Percentiles rank a stretch among this genome's conserved stretches.
Conservation (phyloP, 2,113 vertebrate genomes). For the Gnathonemus echidnorhynchus region DNA sequence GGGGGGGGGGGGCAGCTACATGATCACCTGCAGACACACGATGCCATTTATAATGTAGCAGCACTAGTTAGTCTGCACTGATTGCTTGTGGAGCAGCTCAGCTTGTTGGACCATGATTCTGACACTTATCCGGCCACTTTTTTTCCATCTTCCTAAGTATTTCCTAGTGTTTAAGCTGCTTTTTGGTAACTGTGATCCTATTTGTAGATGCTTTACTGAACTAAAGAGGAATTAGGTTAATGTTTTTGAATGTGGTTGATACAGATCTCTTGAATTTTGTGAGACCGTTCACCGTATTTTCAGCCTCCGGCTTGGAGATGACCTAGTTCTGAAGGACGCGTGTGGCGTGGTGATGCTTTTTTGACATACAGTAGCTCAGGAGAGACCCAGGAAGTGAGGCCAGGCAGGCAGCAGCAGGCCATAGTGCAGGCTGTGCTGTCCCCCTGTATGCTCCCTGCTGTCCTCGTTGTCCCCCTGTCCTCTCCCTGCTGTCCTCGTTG, state of each 20-base stretch:
- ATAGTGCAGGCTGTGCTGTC: background rate
- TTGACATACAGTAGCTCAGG: background rate
- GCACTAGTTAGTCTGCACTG: constrained; percentile 30
- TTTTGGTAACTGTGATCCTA: background rate
- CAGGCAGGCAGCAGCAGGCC: background rate
- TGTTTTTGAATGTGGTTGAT: background rate
- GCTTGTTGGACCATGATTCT: constrained; percentile 29
- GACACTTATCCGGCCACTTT: constrained; percentile 27
- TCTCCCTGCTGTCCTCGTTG: background rate
- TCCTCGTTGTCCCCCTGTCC: background rate
- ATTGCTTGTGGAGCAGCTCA: constrained; percentile 19
- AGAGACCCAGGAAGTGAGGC: background rate
- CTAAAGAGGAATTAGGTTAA: background rate
- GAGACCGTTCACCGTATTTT: background rate
- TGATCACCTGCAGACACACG: constrained; percentile 23
- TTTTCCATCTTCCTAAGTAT: constrained; percentile 21
- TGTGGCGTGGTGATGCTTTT: background rate
- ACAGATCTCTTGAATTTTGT: background rate
- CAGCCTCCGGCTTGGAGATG: background rate
- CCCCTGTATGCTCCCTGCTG: background rate
- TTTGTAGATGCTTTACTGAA: background rate
- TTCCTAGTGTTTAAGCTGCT: background rate
- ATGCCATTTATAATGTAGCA: constrained; percentile 39
- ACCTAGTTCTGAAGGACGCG: background rate
- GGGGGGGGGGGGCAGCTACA: background rate